Base-by-base conservation (phyloP, 2,888 invertebrate species). In the Lymantria monacha region DNA sequence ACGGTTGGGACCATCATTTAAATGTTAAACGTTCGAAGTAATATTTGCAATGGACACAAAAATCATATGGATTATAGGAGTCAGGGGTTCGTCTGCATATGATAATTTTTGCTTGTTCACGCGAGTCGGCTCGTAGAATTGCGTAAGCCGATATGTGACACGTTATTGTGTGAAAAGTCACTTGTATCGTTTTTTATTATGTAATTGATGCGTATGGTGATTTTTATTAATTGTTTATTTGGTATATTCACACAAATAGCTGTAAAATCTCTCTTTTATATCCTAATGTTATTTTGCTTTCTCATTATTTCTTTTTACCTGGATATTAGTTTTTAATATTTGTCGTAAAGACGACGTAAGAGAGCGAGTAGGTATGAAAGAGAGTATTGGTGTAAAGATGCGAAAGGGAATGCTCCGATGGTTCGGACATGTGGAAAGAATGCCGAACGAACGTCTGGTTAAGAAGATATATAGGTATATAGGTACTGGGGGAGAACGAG, bases 1-100 rank as follows among this genome's bases (percentile, higher is more conserved):
- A 65, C 62, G 76, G 72, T 64, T 72, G 63, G 56, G 64, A 67
- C 68, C 65, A 66, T 69, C 66, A 69, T 76, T 78, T 76, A 74
- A 66, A 64, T 68, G 63, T 61, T 57, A 66, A 66, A 59, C 59
- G 62, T 57, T 55, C 52, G 42, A 61, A 57, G 65, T 56, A 48
- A 56, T 71, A 70, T 74, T 74, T 74, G 66, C 60, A 56, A 62
- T 62, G 59, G 49, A 63, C 68, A 62, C 69, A 74, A 70, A 74
- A 70, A 76, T 70, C 63, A 69, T 62, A 69, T 64, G 65, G 70
- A 66, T 71, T 69, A 70, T 65, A 62, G 62, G 48, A 61, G 58
- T 46, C 51, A 40, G 46, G 42, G 41, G 15, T n/a, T 41, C 15
- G 30, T 46, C 53, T 54, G 63, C 62, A 71, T 65, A 72, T 74